Base-by-base conservation (phyloP, 2,113 vertebrate species). In the Podarcis muralis region DNA sequence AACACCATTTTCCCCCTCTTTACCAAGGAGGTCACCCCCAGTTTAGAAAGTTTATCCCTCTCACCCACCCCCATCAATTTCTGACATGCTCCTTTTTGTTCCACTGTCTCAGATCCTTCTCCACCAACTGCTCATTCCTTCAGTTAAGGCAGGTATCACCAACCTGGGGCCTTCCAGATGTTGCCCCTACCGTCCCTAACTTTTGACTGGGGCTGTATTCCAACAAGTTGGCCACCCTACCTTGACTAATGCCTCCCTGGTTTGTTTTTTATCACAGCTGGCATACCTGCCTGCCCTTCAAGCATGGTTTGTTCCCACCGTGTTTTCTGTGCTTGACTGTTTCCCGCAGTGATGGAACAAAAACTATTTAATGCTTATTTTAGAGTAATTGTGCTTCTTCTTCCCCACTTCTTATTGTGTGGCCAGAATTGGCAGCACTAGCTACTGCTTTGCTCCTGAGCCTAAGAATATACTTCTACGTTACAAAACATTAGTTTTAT, bases 401-500 rank as follows among this genome's bases (percentile, higher is more conserved):
- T 87, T 78, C 5, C 1, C 89, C 79, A 40, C 25, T 88, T n/a
- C 4, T 4, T 81, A 83, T 85, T 82, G 48, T 84, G 1, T 57
- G 20, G 68, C 23, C 35, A 72, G 1, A 77, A 35, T 35, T 62
- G 57, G 25, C 66, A 66, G 16, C 20, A 80, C 79, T 85, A 69
- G 78, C 72, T 62, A 18, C 72, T 87, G 59, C 7, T 5, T 59
- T 72, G 43, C 82, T 91, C 78, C 72, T 23, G 37, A 18, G 3
- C 87, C 3, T 81, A 18, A 23, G 75, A 86, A 48, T 4, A 12
- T 83, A 83, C 76, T 85, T 1, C 37, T 57, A 30, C 72, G 20
- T 72, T 89, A 86, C 0, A 90, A 20, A 84, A 88, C 69, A 65
- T 78, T 90, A 43, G 22, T 89, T 93, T 90, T 90, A 43, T 85